Conservation (phyloP, 2,797 vertebrate species). For the Trachops cirrhosus region DNA sequence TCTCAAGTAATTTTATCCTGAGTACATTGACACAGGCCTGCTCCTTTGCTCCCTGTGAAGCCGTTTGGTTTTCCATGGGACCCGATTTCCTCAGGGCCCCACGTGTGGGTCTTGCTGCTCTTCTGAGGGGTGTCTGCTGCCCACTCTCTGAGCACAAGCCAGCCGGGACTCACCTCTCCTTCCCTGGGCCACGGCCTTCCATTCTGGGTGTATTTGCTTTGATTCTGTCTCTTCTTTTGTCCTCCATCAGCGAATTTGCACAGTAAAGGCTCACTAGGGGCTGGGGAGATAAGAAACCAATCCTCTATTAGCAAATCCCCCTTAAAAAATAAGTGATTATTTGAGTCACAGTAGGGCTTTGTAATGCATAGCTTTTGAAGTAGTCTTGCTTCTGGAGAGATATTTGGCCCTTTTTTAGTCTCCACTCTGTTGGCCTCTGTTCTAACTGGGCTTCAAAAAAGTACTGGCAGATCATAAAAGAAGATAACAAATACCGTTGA, state of each 20-base stretch:
- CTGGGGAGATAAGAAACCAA: conserved; percentile 87
- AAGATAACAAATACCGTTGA: conserved; percentile 87
- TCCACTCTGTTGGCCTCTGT: conserved; percentile 83
- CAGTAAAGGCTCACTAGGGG: conserved; percentile 96
- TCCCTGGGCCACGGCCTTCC: conserved; percentile 97
- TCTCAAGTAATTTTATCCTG: conserved; percentile 41
- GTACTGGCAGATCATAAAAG: conserved; percentile 88
- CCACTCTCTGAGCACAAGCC: conserved; percentile 56
- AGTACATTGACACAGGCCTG: not conserved
- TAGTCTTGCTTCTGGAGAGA: conserved; percentile 79
- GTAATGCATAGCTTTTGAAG: conserved; percentile 83
- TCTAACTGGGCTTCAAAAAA: conserved; percentile 82
- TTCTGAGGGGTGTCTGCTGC: conserved; percentile 23
- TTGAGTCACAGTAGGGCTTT: conserved; percentile 77
- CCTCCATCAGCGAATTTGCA: conserved; percentile 99
- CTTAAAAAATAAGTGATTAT: conserved; percentile 76
- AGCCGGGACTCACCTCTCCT: conserved; percentile 91
- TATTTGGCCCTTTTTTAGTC: conserved; percentile 74
- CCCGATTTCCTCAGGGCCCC: conserved; percentile 24
- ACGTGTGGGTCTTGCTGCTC: conserved; percentile 18
- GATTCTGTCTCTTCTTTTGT: conserved; percentile 98
- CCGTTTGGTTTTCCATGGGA: not conserved
- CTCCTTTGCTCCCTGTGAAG: not conserved
- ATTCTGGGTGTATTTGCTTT: conserved; percentile 98
- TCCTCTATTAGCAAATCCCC: conserved; percentile 79